These are phyloP conservation scores for Caenorhabditis tropicalis DNA, from an alignment of 1,140 invertebrate genomes.

Conservation along the genomic window DNA sequence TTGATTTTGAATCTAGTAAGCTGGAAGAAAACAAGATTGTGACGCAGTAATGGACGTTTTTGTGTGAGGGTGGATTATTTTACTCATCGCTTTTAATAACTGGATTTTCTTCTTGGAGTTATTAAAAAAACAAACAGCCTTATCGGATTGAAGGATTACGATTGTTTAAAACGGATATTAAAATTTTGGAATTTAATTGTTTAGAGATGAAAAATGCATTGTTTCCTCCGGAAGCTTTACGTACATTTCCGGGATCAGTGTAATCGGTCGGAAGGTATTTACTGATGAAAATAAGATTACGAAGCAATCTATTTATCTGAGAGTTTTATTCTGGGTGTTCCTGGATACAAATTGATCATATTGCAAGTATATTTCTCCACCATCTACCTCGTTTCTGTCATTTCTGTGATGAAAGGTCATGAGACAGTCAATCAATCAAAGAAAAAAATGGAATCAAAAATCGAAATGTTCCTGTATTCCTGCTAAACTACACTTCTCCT, in stretches of 20 bases:
- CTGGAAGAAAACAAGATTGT: not conserved
- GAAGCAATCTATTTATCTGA: no score
- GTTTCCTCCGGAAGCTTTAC: not conserved
- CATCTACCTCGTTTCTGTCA: not conserved
- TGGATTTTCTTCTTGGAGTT: not conserved
- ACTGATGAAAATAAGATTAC: not conserved
- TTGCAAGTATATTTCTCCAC: no score
- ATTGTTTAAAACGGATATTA: not conserved
- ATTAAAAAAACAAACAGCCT: not conserved
- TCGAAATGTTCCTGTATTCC: not conserved
- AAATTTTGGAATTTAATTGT: not conserved
- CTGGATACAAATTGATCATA: no score
- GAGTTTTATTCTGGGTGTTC: no score
- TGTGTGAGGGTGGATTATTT: not conserved
- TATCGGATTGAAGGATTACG: not conserved
- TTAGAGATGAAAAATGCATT: not conserved
- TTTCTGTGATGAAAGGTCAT: not conserved
- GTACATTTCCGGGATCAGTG: not conserved
- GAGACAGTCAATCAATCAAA: slow-evolving; percentile 25
- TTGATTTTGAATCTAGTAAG: not conserved
- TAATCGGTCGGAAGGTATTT: not conserved
- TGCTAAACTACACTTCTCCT: not conserved
- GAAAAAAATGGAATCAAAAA: slow-evolving; percentile 28
- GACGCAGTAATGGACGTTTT: not conserved
- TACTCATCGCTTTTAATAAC: not conserved